A percentile compares a stretch with the other conserved stretches of the same genome.
These are phyloP conservation scores for Ephialtes manifestator DNA, from an alignment of 2,888 invertebrate genomes.

Conservation along the genomic window DNA sequence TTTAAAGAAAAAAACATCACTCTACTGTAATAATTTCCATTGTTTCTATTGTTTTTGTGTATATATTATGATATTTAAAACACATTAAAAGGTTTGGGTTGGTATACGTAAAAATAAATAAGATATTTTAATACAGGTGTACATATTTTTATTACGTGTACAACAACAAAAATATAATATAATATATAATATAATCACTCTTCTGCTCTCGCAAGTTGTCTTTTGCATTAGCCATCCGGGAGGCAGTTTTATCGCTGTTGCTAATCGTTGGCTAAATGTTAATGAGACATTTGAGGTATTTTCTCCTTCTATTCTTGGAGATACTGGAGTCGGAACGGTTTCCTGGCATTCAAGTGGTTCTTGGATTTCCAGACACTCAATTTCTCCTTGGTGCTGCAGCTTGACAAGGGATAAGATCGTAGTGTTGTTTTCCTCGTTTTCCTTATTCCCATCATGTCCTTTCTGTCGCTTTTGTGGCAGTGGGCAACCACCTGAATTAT, in stretches of 20 bases:
- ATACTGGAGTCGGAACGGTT: not conserved
- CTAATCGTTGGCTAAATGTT: conserved; percentile 11
- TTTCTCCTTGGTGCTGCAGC: not conserved
- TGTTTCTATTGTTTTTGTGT: no score
- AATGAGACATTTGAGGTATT: not conserved
- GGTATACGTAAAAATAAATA: not conserved
- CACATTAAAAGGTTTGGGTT: no score
- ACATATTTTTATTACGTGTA: conserved; percentile 7
- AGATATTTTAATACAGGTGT: not conserved
- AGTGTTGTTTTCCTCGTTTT: no score
- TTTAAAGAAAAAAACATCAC: no score
- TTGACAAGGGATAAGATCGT: not conserved
- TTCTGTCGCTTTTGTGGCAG: conserved; percentile 31
- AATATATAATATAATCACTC: no score
- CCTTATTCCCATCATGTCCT: not conserved
- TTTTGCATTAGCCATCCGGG: conserved; percentile 30
- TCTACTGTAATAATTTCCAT: no score
- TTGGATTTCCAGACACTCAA: conserved; percentile 1
- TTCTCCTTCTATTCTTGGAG: not conserved
- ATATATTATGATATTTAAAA: no score
- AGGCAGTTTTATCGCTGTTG: conserved; percentile 19
- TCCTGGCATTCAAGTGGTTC: not conserved
- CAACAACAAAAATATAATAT: no score
- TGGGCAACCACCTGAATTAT: not conserved
- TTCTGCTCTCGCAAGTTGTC: conserved; percentile 6